Conservation (phyloP, 2,797 vertebrate genomes). For the Gouania willdenowi region DNA sequence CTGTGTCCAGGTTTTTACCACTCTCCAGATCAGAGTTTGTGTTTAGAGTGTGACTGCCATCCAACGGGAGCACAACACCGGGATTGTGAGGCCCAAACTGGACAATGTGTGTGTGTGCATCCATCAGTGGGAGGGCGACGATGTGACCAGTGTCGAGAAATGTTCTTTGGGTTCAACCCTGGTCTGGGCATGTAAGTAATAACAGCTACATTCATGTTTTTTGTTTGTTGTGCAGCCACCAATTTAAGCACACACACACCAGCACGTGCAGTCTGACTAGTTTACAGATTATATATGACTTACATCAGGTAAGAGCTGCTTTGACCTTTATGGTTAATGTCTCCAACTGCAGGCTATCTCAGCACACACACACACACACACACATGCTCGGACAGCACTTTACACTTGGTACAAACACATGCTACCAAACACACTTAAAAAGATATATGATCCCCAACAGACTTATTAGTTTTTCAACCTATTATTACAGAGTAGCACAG, state of each 20-base stretch:
- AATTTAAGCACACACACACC: constrained; percentile 13
- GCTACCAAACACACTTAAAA: constrained; percentile 16
- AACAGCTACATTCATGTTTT: not conserved
- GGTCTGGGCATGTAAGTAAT: constrained; percentile 74
- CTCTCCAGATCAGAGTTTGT: constrained; percentile 48
- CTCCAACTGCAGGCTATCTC: constrained; percentile 47
- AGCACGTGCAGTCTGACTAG: constrained; percentile 46
- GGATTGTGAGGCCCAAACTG: constrained; percentile 74
- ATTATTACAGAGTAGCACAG: too few species aligned
- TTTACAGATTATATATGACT: constrained; percentile 58
- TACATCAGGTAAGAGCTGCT: constrained; percentile 68
- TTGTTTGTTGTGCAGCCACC: not conserved
- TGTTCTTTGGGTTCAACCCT: constrained; percentile 84
- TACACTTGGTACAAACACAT: constrained; percentile 7
- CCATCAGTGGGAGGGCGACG: constrained; percentile 76
- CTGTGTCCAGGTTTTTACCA: constrained; percentile 80
- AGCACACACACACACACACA: constrained; percentile 10
- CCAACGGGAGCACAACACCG: constrained; percentile 69
- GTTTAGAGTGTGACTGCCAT: constrained; percentile 84
- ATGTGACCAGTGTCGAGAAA: constrained; percentile 81
- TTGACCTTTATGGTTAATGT: constrained; percentile 69
- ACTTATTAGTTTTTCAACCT: constrained; percentile 23
- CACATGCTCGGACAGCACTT: constrained; percentile 16
- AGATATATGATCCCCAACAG: constrained; percentile 40
- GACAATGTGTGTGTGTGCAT: constrained; percentile 81